Percentiles rank a stretch among this genome's conserved stretches.
phyloP scores from a whole-genome alignment of 2,113 vertebrate genomes.

The Mandrillus leucophaeus region DNA sequence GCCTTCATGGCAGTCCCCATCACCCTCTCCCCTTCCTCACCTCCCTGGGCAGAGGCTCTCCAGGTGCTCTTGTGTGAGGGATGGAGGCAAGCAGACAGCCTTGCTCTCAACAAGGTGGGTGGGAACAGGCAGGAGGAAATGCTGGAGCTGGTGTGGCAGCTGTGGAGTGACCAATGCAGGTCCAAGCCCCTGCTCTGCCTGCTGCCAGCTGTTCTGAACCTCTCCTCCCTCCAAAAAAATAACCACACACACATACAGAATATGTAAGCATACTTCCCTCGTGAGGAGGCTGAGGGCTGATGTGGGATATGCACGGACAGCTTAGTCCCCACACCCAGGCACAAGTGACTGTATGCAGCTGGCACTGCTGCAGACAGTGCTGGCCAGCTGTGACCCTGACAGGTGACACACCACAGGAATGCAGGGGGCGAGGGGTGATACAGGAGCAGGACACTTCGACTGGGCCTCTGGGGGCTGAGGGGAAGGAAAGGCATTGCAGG shows the following conservation, averaged over 20 bases:
- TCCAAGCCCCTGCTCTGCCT: background rate
- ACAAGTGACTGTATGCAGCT: background rate
- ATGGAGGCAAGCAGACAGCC: rapidly evolving
- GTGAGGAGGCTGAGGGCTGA: background rate
- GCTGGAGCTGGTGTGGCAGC: background rate
- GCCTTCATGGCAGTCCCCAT: background rate
- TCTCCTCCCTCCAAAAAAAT: background rate
- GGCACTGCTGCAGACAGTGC: background rate
- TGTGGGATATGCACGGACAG: background rate
- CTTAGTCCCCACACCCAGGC: background rate
- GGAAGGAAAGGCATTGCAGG: background rate
- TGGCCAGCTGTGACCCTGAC: rapidly evolving
- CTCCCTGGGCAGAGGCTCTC: background rate
- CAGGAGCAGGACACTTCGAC: background rate
- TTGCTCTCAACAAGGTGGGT: background rate
- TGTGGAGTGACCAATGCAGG: background rate
- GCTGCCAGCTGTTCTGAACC: background rate
- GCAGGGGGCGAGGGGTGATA: background rate
- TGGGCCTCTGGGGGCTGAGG: background rate
- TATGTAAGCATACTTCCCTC: background rate
- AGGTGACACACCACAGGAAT: background rate
- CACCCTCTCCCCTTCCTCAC: no score
- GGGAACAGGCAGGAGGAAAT: background rate
- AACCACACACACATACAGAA: no score
- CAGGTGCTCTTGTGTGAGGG: background rate